Base-by-base conservation (phyloP, 2,888 invertebrate species). In the Thecophora atra region DNA sequence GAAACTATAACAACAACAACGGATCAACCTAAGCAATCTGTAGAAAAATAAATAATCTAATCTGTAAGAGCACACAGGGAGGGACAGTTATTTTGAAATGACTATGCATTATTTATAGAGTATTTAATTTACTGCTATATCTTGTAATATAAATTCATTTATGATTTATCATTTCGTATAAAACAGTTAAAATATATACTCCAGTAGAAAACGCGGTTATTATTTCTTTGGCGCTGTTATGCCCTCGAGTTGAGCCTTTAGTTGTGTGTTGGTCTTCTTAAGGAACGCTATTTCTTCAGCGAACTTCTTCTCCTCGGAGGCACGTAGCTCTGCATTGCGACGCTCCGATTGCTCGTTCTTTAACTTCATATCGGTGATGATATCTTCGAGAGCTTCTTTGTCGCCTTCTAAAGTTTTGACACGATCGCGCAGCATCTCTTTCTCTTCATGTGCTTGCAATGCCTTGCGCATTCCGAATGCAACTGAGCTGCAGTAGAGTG, bases 401-500 rank as follows among this genome's bases (percentile, higher is more conserved):
- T 87, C 87, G 0, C 87, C 82, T 83, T 91, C 91, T 72, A 96
- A 85, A 69, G 90, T 89, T 64, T 92, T 91, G 0, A 95, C 93
- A 83, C 91, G 90, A 68, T 91, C 91, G 81, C 93, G 90, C 51
- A 94, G 87, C 84, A 94, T 93, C 74, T 93, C 93, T 84, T 96
- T 96, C 21, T 95, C 87, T 75, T 87, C 86, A 71, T 86, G 81
- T 79, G 93, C 93, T 88, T 96, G 95, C 72, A 99, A 88, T n/a
- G 98, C 97, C 88, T 99, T 99, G 75, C 98, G 91, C 92, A 99
- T 96, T 30, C 98, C 98, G 84, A 98, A 99, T 0, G 98, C 98
- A 68, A 98, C 95, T 70, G 98, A 97, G 86, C 98, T 98, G 85
- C 98, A 98, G 83, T 98, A 98, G 1, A 99, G 89, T 0, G 97